phyloP scores from a whole-genome alignment of 1,140 invertebrate species.

The Kradibia gibbosae region DNA sequence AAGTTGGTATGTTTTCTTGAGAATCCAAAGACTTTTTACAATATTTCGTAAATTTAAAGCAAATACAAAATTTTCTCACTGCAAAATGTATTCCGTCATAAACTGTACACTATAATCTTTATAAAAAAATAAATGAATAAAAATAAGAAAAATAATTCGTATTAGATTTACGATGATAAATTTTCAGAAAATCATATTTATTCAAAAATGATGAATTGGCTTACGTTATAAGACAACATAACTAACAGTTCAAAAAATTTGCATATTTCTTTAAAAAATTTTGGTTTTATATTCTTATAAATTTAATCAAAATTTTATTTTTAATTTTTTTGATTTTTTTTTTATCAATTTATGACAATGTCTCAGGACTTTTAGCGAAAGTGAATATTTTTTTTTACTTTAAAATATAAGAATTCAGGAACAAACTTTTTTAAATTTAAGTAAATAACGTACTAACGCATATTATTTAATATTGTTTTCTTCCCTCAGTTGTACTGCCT shows the following conservation, averaged over 20 bases:
- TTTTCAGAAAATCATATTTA: background rate
- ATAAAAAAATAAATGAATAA: background rate
- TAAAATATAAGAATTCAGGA: no score
- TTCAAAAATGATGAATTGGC: conserved; percentile 14
- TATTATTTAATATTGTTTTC: no score
- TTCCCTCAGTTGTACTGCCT: no score
- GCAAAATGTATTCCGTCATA: background rate
- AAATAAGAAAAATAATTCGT: background rate
- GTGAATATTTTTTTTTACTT: background rate
- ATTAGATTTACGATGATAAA: background rate
- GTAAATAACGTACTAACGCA: no score
- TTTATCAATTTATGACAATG: background rate
- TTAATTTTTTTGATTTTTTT: no score
- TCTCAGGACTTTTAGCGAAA: background rate
- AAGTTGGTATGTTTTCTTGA: background rate
- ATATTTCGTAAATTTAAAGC: conserved; percentile 4
- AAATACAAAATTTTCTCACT: background rate
- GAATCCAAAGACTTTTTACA: background rate
- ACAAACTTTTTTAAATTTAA: no score
- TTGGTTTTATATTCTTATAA: background rate
- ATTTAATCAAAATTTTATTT: conserved; percentile 1
- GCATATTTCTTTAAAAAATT: background rate
- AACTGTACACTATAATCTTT: background rate
- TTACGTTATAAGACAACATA: background rate
- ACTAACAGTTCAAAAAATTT: background rate